Conservation (phyloP, 2,113 vertebrate genomes). For the Paraplagusia blochii region DNA sequence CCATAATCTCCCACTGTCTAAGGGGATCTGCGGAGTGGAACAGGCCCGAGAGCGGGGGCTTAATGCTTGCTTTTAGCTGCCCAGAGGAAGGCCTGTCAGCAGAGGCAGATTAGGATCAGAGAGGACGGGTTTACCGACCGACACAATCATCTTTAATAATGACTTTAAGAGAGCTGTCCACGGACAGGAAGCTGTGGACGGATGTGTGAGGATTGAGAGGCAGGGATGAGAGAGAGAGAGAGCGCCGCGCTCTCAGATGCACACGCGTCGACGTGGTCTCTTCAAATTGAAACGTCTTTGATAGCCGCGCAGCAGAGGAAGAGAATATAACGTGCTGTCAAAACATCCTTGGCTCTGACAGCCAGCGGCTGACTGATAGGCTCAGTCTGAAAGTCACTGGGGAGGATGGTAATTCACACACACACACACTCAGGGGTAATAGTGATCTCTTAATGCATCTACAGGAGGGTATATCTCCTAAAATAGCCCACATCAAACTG, state of each 20-base stretch:
- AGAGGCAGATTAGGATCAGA: slow-evolving; percentile 76
- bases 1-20: slow-evolving; percentile 74
- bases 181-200: slow-evolving; percentile 37
- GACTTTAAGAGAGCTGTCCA: slow-evolving; percentile 67
- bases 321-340: slow-evolving; percentile 65
- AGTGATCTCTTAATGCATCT: slow-evolving; percentile 69
- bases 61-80: slow-evolving; percentile 74
- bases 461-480: slow-evolving; percentile 34
- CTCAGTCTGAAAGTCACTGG: slow-evolving; percentile 62
- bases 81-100: slow-evolving; percentile 73
- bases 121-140: slow-evolving; percentile 62
- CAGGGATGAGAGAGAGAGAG: too few species aligned
- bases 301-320: slow-evolving; percentile 54
- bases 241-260: neutral
- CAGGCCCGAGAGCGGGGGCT: slow-evolving; percentile 64
- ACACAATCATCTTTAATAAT: slow-evolving; percentile 78
- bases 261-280: slow-evolving; percentile 49
- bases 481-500: slow-evolving; percentile 44
- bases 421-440: slow-evolving; percentile 49
- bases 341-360: slow-evolving; percentile 61
- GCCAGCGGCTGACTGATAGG: slow-evolving; percentile 56
- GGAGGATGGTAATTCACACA: slow-evolving; percentile 58
- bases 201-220: slow-evolving; percentile 13
- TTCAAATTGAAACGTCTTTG: slow-evolving; percentile 70
- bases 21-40: slow-evolving; percentile 78